Percentiles rank a stretch among this genome's conserved stretches.
phyloP scores from a whole-genome alignment of 2,113 vertebrate species.

The Upupa epops region DNA sequence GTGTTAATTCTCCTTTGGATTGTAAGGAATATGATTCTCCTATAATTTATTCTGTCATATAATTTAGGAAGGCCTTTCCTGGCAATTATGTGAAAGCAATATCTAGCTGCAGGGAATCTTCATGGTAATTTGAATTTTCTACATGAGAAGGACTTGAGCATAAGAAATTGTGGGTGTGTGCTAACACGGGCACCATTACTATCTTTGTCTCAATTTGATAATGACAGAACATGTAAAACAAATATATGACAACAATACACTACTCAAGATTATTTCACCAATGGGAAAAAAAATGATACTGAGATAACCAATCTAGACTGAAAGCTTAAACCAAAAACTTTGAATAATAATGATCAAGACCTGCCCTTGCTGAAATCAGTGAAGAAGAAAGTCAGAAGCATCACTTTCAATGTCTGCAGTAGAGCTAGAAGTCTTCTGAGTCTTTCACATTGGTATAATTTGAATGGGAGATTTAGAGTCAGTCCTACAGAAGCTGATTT shows the following conservation, averaged over 20 bases:
- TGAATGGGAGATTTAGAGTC: not conserved
- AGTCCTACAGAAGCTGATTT: not conserved
- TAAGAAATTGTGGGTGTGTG: slow-evolving; percentile 26
- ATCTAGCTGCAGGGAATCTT: slow-evolving; percentile 53
- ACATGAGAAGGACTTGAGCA: slow-evolving; percentile 35
- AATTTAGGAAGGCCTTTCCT: slow-evolving; percentile 46
- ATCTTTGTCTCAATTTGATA: slow-evolving; percentile 28
- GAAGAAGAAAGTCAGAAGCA: not conserved
- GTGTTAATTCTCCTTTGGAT: slow-evolving; percentile 35
- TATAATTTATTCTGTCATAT: slow-evolving; percentile 47
- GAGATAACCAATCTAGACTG: not conserved
- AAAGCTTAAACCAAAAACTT: not conserved
- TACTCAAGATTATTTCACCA: slow-evolving; percentile 18
- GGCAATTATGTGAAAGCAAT: slow-evolving; percentile 49
- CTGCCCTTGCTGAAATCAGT: not conserved
- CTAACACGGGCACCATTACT: slow-evolving; percentile 12
- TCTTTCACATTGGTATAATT: not conserved
- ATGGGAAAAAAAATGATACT: not conserved
- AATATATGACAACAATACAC: not conserved
- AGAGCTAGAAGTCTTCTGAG: not conserved
- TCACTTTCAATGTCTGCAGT: not conserved
- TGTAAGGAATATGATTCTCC: slow-evolving; percentile 35
- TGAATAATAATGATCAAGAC: not conserved
- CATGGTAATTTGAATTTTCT: slow-evolving; percentile 40
- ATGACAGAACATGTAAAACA: not conserved